These are phyloP conservation scores for Myotis lucifugus DNA, from an alignment of 2,113 vertebrate genomes.

Conservation along the genomic window DNA sequence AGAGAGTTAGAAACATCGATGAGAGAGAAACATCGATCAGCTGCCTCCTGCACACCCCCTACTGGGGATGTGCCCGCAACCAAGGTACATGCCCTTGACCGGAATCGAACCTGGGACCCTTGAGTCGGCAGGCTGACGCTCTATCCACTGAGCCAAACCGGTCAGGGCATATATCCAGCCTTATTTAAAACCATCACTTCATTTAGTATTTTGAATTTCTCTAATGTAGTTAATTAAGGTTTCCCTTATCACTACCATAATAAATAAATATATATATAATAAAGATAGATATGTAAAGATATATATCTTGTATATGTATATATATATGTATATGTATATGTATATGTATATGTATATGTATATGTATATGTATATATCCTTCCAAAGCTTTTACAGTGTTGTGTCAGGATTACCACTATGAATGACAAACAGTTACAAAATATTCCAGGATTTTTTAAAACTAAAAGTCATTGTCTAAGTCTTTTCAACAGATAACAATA, in stretches of 20 bases:
- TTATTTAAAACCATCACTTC: slow-evolving; percentile 48
- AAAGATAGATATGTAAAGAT: not conserved
- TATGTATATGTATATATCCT: not conserved
- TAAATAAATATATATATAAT: not conserved
- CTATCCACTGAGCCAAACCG: too few species aligned
- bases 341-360: not conserved
- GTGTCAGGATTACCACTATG: not conserved
- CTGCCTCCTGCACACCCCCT: too few species aligned
- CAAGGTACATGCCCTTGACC: too few species aligned
- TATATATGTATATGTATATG: not conserved
- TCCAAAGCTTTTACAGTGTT: not conserved
- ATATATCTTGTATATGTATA: not conserved
- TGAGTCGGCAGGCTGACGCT: too few species aligned
- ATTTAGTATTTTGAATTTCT: slow-evolving; percentile 61
- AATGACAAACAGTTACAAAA: not conserved
- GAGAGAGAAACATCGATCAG: too few species aligned
- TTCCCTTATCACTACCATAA: not conserved
- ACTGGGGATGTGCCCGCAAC: too few species aligned
- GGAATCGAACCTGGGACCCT: too few species aligned
- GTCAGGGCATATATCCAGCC: not conserved
- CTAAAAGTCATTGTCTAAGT: slow-evolving; percentile 33
- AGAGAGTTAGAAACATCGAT: too few species aligned
- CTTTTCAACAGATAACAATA: slow-evolving; percentile 42
- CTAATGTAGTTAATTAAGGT: slow-evolving; percentile 36
- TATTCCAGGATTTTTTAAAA: slow-evolving; percentile 31